A percentile compares a stretch with the other conserved stretches of the same genome.
phyloP scores from a whole-genome alignment of 2,797 vertebrate genomes.

The Tympanoctomys barrerae region DNA sequence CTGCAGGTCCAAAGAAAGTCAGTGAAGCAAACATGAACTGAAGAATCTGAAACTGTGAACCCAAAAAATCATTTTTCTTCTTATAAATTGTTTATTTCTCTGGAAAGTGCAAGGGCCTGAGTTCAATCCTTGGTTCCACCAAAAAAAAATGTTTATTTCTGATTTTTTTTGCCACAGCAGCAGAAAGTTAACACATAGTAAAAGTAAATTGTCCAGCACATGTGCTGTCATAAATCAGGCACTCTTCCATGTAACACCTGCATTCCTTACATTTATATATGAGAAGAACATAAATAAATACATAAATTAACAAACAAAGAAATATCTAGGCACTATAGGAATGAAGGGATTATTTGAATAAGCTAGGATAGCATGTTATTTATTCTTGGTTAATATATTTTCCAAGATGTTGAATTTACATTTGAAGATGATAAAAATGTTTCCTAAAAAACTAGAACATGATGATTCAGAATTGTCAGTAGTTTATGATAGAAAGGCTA shows the following conservation, averaged over 20 bases:
- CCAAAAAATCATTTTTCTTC: background rate
- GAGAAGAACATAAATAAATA: background rate
- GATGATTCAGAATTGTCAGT: background rate
- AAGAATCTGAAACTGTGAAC: background rate
- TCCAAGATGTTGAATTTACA: background rate
- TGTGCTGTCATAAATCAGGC: background rate
- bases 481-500: constrained; percentile 45
- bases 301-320: background rate
- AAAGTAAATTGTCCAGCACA: background rate
- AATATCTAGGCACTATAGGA: background rate
- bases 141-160: background rate
- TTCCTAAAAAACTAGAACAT: constrained; percentile 2
- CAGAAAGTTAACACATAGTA: background rate
- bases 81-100: background rate
- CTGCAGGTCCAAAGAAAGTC: no score
- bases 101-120: no score
- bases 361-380: background rate
- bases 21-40: background rate
- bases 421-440: constrained; percentile 11
- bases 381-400: background rate
- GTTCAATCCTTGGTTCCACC: no score
- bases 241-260: background rate
- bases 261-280: background rate
- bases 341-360: background rate
- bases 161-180: background rate